Percentiles rank a stretch among this genome's conserved stretches.
phyloP scores from a whole-genome alignment of 1,140 invertebrate genomes.

The Xylocopa sonorina region DNA sequence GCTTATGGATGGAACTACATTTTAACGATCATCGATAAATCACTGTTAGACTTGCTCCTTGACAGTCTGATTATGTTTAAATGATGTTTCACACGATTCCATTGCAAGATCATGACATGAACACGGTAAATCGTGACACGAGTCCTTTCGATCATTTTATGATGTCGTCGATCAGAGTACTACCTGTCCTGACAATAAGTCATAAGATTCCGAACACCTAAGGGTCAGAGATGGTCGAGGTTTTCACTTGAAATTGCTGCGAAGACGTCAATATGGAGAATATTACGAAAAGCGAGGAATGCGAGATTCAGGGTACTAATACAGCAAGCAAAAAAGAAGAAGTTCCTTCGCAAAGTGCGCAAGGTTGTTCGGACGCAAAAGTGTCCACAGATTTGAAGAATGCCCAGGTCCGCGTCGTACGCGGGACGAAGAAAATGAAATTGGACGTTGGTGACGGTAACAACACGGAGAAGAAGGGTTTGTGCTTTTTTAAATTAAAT shows the following conservation, averaged over 20 bases:
- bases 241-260: neutral
- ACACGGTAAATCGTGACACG: neutral
- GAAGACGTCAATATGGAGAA: conserved; percentile 25
- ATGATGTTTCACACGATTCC: neutral
- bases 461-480: conserved; percentile 76
- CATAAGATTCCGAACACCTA: neutral
- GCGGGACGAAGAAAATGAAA: conserved; percentile 76
- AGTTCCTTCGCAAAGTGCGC: conserved; percentile 23
- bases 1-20: neutral
- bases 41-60: neutral
- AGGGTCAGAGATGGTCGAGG: neutral
- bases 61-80: neutral
- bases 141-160: neutral
- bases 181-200: neutral
- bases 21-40: neutral
- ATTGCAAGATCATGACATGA: neutral
- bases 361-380: conserved; percentile 54
- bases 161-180: neutral
- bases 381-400: conserved; percentile 68
- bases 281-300: conserved; percentile 12
- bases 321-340: conserved; percentile 24
- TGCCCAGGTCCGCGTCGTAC: conserved; percentile 72
- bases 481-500: neutral
- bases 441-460: conserved; percentile 65
- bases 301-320: neutral